phyloP scores from a whole-genome alignment of 2,797 vertebrate genomes.

The Adrianichthys oophorus region DNA sequence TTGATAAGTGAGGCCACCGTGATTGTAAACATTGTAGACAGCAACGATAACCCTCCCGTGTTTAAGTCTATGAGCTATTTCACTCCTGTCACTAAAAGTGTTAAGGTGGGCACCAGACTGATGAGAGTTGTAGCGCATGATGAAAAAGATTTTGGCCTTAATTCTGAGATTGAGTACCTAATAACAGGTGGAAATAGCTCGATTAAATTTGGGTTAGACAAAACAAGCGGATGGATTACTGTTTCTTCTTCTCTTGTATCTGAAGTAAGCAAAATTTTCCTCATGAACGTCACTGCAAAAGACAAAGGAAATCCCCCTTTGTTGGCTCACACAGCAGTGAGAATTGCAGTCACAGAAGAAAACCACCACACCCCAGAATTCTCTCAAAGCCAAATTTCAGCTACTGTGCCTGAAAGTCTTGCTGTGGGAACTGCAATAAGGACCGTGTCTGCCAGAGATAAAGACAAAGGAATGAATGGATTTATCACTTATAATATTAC shows the following conservation, averaged over 20 bases:
- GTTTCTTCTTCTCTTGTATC: constrained; percentile 86
- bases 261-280: constrained; percentile 86
- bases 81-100: constrained; percentile 94
- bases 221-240: constrained; percentile 88
- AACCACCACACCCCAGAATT: constrained; percentile 97
- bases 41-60: constrained; percentile 91
- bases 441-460: constrained; percentile 90
- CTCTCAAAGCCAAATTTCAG: constrained; percentile 89
- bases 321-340: constrained; percentile 78
- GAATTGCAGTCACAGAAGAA: constrained; percentile 91
- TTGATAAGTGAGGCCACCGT: constrained; percentile 94
- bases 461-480: constrained; percentile 95
- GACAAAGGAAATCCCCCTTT: constrained; percentile 95
- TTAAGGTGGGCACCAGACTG: constrained; percentile 88
- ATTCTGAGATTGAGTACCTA: constrained; percentile 91
- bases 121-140: constrained; percentile 88
- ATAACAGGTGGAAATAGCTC: constrained; percentile 84
- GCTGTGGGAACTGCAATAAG: constrained; percentile 86
- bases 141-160: constrained; percentile 92
- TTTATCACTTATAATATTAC: constrained; percentile 87
- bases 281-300: constrained; percentile 84
- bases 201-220: constrained; percentile 87
- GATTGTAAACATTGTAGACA: constrained; percentile 92
- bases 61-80: constrained; percentile 86
- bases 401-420: constrained; percentile 89